A percentile compares a stretch with the other conserved stretches of the same genome.
Evolutionary conservation across 1,140 invertebrate genomes (phyloP).

Genomic region (Drosophila prosaltans): DNA sequence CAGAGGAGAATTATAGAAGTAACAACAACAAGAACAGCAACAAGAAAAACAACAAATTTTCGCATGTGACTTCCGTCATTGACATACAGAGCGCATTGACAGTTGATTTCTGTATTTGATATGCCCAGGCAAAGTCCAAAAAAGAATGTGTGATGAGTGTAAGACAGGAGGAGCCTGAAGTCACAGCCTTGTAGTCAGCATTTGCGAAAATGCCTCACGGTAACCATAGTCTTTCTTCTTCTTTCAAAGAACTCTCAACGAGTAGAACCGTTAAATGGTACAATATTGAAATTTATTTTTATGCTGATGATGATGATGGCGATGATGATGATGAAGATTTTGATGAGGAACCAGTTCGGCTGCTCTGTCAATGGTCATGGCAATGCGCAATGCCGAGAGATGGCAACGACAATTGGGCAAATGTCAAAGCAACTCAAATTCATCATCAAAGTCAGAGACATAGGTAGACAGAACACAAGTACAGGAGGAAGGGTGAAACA

Average conservation of each 20-base stretch:
- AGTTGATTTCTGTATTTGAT: constrained; percentile 81
- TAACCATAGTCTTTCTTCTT: no score
- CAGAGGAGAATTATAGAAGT: not conserved
- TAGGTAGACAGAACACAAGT: not conserved
- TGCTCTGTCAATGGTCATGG: constrained; percentile 31
- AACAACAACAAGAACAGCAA: not conserved
- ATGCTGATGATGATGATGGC: constrained; percentile 45
- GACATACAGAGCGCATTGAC: constrained; percentile 71
- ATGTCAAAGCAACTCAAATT: constrained; percentile 57
- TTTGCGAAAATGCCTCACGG: not conserved
- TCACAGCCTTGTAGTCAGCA: not conserved
- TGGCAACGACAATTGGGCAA: constrained; percentile 62
- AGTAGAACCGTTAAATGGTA: constrained; percentile 71
- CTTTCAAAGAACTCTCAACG: constrained; percentile 24
- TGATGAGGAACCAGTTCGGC: constrained; percentile 51
- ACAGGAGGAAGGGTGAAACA: not conserved
- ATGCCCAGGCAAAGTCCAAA: constrained; percentile 45
- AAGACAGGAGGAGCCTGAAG: constrained; percentile 28
- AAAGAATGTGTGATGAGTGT: constrained; percentile 58
- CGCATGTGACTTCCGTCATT: constrained; percentile 72
- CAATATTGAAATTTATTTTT: constrained; percentile 78
- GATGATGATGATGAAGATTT: constrained; percentile 48
- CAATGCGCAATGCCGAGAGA: constrained; percentile 44
- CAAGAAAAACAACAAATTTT: constrained; percentile 49
- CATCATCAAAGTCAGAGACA: constrained; percentile 49